Evolutionary conservation across 2,797 vertebrate species (phyloP), one percentile per base, ranked within the genome.

Genomic region (Myotis planiceps): DNA sequence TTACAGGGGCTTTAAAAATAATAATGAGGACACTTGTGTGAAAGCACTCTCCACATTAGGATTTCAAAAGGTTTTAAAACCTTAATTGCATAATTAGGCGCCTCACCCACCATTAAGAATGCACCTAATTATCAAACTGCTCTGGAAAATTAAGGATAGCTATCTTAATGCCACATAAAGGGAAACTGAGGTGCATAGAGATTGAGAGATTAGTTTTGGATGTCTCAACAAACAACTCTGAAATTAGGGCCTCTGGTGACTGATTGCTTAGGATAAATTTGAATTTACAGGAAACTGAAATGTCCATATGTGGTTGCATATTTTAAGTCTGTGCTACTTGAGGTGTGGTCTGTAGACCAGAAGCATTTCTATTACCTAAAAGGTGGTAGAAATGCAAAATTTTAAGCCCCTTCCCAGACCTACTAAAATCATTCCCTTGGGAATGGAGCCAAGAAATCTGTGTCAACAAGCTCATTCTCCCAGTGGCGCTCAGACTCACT

Each of bases 41-140:
- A 96, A 94, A 90, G 42, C 82, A 68, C 75, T 93, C 25, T 75
- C 49, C 49, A 27, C 19, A 18, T 80, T 92, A 94, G 69, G 39
- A 88, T 96, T 96, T 97, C 96, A 98, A 97, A 96, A 94, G 84
- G 27, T 60, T 97, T 95, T 90, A 83, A 63, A 97, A 85, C 84
- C 32, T 96, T 97, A 97, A 97, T 97, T 96, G 74, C 37, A 39
- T 97, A 97, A 97, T 96, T 94, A 97, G 37, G 53, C 42, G 58
- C 94, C 95, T 97, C 92, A 75, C 82, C 95, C 58, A 88, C 78
- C 74, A 95, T 96, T 96, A 92, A 95, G 84, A 94, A 89, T 69
- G 55, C 32, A 83, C 32, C 69, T 91, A 96, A 96, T 97, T 97
- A 97, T 79, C 82, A 88, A 94, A 92, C 84, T 83, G 69, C 32